Evolutionary conservation across 1,140 invertebrate species (phyloP).

Genomic region (Leptoteleia sp.): DNA sequence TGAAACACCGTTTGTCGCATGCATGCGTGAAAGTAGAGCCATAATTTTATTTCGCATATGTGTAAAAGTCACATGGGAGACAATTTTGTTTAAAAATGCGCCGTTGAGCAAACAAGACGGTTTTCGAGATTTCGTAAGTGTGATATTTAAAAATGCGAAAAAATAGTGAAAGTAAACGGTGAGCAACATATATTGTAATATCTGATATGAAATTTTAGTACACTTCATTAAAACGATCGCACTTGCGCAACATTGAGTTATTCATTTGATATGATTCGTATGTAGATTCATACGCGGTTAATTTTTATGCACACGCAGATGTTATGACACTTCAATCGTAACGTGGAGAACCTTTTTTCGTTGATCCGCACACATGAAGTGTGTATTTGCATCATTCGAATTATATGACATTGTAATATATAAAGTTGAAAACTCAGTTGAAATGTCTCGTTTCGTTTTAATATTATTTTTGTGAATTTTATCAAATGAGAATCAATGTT

Average conservation of each 20-base stretch:
- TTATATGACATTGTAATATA: not conserved
- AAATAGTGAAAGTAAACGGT: slow-evolving; percentile 55
- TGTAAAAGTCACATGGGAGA: slow-evolving; percentile 46
- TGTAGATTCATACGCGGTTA: slow-evolving; percentile 29
- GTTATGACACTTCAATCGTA: slow-evolving; percentile 34
- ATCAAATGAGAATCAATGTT: too few relatives aligned
- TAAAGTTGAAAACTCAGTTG: not conserved
- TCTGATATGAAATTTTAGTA: slow-evolving; percentile 56
- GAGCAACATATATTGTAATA: slow-evolving; percentile 45
- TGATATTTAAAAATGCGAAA: slow-evolving; percentile 47
- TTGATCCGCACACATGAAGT: not conserved
- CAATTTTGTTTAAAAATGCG: slow-evolving; percentile 33
- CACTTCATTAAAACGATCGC: slow-evolving; percentile 46
- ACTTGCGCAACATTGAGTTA: slow-evolving; percentile 42
- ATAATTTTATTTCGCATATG: slow-evolving; percentile 49
- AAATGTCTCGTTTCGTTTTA: too few relatives aligned
- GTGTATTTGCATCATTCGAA: not conserved
- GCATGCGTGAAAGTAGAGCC: slow-evolving; percentile 60
- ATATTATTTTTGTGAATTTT: too few relatives aligned
- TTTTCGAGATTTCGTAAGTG: slow-evolving; percentile 54
- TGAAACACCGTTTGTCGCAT: slow-evolving; percentile 61
- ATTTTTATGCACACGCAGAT: slow-evolving; percentile 31
- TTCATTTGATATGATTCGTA: slow-evolving; percentile 50
- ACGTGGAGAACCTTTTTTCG: slow-evolving; percentile 3
- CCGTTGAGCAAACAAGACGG: slow-evolving; percentile 31